Conservation (phyloP, 2,888 invertebrate genomes). For the Athalia circularis region DNA sequence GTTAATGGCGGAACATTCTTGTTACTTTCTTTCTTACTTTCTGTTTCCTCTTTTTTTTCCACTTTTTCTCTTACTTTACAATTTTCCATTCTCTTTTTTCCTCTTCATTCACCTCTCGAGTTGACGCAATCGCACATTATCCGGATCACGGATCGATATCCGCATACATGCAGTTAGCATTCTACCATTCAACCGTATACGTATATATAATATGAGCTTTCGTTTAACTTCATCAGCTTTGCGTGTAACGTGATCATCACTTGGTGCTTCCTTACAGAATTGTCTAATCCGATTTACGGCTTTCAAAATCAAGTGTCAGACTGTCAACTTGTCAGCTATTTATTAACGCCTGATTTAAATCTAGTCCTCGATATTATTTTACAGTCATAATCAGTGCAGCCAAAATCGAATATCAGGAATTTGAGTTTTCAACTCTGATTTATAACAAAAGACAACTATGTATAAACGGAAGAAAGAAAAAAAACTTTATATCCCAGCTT, state of each 20-base stretch:
- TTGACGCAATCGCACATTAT: too few species aligned
- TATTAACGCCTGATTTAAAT: background rate
- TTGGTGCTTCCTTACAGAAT: background rate
- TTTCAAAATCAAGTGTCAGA: background rate
- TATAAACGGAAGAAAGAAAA: too few species aligned
- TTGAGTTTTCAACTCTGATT: too few species aligned
- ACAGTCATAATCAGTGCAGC: too few species aligned
- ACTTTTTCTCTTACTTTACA: background rate
- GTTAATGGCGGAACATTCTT: background rate
- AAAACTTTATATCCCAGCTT: too few species aligned
- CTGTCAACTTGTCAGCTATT: background rate
- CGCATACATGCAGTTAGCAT: background rate
- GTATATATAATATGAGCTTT: background rate
- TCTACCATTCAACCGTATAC: too few species aligned
- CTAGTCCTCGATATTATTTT: too few species aligned
- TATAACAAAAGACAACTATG: too few species aligned
- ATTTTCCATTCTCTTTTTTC: background rate
- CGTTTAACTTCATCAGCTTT: slow-evolving; percentile 9
- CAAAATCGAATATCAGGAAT: too few species aligned
- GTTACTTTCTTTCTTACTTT: too few species aligned
- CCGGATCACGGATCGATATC: background rate
- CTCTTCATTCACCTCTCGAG: too few species aligned
- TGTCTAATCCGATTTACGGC: slow-evolving; percentile 6
- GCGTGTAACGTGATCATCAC: background rate
- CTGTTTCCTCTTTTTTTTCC: background rate